Evolutionary conservation across 2,888 invertebrate genomes (phyloP).

Genomic region (Timandra comae): DNA sequence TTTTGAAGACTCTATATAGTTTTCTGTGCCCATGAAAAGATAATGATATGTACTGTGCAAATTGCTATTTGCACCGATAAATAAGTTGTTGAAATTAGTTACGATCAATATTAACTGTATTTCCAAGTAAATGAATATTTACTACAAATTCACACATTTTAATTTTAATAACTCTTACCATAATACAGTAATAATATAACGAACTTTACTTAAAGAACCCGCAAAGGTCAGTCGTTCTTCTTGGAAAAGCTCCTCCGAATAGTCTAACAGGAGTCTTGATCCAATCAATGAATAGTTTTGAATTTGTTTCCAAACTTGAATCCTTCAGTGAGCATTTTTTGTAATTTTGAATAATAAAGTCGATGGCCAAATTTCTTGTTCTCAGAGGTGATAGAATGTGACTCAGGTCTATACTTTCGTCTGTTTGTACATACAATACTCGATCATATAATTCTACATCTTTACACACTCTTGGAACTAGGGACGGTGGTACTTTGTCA

Average conservation of each 20-base stretch:
- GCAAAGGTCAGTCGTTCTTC: conserved; percentile 77
- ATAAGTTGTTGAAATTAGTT: no score
- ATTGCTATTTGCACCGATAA: no score
- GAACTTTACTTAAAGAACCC: no score
- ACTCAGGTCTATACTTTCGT: conserved; percentile 53
- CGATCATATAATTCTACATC: conserved; percentile 49
- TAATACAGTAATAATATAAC: no score
- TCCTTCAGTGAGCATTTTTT: conserved; percentile 55
- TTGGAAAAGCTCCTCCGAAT: conserved; percentile 81
- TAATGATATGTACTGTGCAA: no score
- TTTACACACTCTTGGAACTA: conserved; percentile 46
- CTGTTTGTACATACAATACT: conserved; percentile 51
- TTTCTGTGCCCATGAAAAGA: no score
- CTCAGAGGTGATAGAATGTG: conserved; percentile 52
- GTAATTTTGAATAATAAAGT: conserved; percentile 57
- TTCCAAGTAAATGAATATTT: no score
- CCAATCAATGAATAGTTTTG: conserved; percentile 77
- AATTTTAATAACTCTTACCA: no score
- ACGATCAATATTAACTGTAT: no score
- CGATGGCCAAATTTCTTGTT: conserved; percentile 46
- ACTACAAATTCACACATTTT: no score
- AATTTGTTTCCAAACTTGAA: conserved; percentile 37
- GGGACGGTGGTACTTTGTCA: conserved; percentile 38
- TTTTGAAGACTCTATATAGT: no score
- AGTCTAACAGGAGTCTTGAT: conserved; percentile 79